Conservation (phyloP, 23 tunicate species). For the Phallusia fumigata region DNA sequence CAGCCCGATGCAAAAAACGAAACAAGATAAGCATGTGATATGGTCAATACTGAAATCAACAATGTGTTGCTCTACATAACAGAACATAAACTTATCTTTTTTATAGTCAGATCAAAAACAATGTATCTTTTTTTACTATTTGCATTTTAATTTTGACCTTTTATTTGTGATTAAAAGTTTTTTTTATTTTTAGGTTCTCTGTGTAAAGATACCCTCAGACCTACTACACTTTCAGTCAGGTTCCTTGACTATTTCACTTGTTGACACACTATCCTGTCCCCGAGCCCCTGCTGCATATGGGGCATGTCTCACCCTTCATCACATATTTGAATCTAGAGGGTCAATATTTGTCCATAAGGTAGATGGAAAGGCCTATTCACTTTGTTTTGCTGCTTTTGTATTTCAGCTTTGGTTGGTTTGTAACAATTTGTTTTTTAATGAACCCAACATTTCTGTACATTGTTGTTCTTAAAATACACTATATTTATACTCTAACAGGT, state of each 20-base stretch:
- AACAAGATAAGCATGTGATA: too few species aligned
- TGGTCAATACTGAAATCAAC: too few species aligned
- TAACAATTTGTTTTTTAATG: background rate
- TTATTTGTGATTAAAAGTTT: background rate
- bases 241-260: slow-evolving; percentile 48
- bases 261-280: slow-evolving; percentile 41
- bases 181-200: slow-evolving; percentile 28
- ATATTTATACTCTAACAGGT: too few species aligned
- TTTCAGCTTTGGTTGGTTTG: too few species aligned
- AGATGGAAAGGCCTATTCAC: background rate
- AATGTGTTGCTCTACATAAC: too few species aligned
- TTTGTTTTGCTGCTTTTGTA: background rate
- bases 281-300: slow-evolving; percentile 52
- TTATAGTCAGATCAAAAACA: too few species aligned
- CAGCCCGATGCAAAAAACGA: too few species aligned
- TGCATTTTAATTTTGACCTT: too few species aligned
- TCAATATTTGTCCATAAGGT: slow-evolving; percentile 54
- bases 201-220: slow-evolving; percentile 69
- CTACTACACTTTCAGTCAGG: slow-evolving; percentile 35
- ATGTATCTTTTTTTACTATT: background rate
- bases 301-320: slow-evolving; percentile 61
- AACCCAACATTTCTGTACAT: too few species aligned
- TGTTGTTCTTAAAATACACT: too few species aligned
- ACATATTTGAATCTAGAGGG: slow-evolving; percentile 76
- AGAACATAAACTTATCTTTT: too few species aligned